A percentile compares a stretch with the other conserved stretches of the same genome.
Evolutionary conservation across 2,797 vertebrate genomes (phyloP).

Genomic region (Notamacropus eugenii): DNA sequence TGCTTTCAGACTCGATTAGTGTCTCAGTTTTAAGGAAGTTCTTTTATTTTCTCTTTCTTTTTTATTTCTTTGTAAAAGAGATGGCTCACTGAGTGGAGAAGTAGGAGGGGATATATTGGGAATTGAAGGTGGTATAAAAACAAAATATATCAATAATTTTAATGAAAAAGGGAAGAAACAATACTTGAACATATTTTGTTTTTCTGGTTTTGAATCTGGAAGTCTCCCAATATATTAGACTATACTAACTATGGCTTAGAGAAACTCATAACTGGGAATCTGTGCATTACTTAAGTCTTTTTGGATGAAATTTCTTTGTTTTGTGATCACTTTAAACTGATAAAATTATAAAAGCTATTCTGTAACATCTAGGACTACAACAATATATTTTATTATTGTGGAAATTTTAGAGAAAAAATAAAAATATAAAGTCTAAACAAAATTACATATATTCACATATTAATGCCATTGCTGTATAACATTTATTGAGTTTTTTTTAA

Average conservation of each 20-base stretch:
- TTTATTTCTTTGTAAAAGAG: not conserved
- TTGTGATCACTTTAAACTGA: not conserved
- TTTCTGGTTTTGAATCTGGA: not conserved
- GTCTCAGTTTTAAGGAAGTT: not conserved
- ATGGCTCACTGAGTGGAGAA: not conserved
- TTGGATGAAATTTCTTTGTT: not conserved
- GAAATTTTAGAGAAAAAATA: not conserved
- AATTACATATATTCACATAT: not conserved
- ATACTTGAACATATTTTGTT: slow-evolving; percentile 25
- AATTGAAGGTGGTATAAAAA: not conserved
- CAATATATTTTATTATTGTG: not conserved
- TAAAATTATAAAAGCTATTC: not conserved
- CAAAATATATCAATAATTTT: not conserved
- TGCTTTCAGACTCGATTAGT: not conserved
- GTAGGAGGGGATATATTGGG: not conserved
- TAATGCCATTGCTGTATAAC: not conserved
- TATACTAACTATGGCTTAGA: not conserved
- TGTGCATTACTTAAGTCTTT: not conserved
- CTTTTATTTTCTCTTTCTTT: not conserved
- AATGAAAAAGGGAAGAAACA: not conserved
- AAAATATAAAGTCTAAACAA: not conserved
- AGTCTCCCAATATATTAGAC: slow-evolving; percentile 4
- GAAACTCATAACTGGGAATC: not conserved
- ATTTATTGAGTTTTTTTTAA: not conserved
- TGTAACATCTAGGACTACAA: not conserved